Evolutionary conservation across 2,113 vertebrate species (phyloP), one percentile per base, ranked within the genome.

Genomic region (Theristicus caerulescens): DNA sequence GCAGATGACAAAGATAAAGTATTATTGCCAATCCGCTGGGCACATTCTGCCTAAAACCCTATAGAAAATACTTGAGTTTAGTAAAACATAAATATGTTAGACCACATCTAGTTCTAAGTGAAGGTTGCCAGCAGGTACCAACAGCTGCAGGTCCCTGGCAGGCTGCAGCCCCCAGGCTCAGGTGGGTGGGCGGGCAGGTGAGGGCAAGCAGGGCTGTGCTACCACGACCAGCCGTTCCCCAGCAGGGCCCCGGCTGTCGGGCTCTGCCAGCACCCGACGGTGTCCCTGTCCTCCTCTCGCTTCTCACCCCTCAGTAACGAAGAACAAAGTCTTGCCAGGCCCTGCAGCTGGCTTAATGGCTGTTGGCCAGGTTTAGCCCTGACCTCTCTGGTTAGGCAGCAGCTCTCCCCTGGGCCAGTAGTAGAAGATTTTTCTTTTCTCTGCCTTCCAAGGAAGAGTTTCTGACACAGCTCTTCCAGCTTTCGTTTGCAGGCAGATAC

Each of bases 161-260:
- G 36, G 36, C 64, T 79, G 81, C 54, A 81, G 58, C 20, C 36
- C 27, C n/a, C 1, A 0, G 2, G 67, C 47, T 32, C 7, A 8
- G 71, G 40, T 9, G 18, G 31, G 18, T 7, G 14, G 27, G 58
- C 11, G 6, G 40, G 40, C 22, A 36, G 54, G 5, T 17, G 58
- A 46, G 82, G 88, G 49, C 40, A 5, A 10, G 51, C 57, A 62
- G 51, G 74, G n/a, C 38, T 0, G 0, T 16, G 32, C 62, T 11
- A 22, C 54, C 47, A 15, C 11, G 11, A n/a, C 24, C 57, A 71
- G 66, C 13, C 0, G 0, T 26, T 77, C 18, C 25, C 46, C 29
- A 66, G 14, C 34, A 79, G 47, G 25, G 88, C 16, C 16, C 57
- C 0, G 0, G 34, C 64, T 59, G 44, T 22, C 0, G 0, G 62